Evolutionary conservation across 2,888 invertebrate species (phyloP).

Genomic region (Euspilapteryx auroguttella): DNA sequence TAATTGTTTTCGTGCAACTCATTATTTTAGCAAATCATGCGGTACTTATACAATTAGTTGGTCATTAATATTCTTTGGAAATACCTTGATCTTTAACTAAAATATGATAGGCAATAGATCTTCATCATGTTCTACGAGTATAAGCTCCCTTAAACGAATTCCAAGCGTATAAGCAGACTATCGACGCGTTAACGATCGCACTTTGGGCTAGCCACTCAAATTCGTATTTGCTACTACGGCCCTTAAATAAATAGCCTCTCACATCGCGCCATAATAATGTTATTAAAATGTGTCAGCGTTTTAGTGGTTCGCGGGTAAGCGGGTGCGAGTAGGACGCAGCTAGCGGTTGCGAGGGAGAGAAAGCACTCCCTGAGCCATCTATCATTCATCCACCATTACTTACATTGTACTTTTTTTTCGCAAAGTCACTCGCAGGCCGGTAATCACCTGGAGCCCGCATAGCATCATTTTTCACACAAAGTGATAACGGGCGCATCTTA

Average conservation of each 20-base stretch:
- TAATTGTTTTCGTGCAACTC: too few species aligned
- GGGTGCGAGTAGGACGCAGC: constrained; percentile 16
- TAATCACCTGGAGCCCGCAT: constrained; percentile 58
- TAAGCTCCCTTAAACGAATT: too few species aligned
- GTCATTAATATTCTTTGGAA: too few species aligned
- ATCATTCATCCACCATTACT: constrained; percentile 62
- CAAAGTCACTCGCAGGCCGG: constrained; percentile 58
- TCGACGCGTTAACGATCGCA: constrained; percentile 40
- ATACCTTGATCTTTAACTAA: too few species aligned
- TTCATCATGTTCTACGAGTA: constrained; percentile 1
- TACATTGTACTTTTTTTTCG: constrained; percentile 61
- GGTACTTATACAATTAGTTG: too few species aligned
- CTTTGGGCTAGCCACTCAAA: constrained; percentile 42
- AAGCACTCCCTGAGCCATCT: constrained; percentile 36
- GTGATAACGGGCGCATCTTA: constrained; percentile 56
- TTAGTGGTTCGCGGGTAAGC: constrained; percentile 18
- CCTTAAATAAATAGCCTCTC: constrained; percentile 54
- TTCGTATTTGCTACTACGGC: constrained; percentile 50
- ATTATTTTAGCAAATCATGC: too few species aligned
- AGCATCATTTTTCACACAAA: constrained; percentile 57
- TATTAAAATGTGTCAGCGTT: constrained; percentile 61
- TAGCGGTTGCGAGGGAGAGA: constrained; percentile 17
- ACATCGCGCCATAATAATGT: constrained; percentile 46
- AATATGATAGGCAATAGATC: too few species aligned
- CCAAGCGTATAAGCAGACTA: constrained; percentile 31